A percentile compares a stretch with the other conserved stretches of the same genome.
These are phyloP conservation scores for Peucedramus taeniatus DNA, from an alignment of 2,113 vertebrate genomes.

Conservation along the genomic window DNA sequence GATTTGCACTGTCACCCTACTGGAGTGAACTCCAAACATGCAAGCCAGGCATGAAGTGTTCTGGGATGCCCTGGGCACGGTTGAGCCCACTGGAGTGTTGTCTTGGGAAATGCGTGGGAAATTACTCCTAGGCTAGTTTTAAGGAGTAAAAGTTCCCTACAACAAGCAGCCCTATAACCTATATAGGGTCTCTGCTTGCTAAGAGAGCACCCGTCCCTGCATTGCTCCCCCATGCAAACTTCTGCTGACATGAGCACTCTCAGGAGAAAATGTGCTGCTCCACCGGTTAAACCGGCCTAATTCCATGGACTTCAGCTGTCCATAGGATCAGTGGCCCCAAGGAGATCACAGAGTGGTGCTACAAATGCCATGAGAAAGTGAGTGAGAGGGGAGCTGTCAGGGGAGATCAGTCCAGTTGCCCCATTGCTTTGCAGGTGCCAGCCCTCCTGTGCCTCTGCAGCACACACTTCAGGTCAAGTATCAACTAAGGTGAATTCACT, in stretches of 20 bases:
- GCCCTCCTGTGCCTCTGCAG: background rate
- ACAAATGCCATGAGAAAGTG: background rate
- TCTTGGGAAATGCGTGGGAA: accelerated
- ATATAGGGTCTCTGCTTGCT: background rate
- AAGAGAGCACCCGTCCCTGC: background rate
- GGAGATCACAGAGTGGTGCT: background rate
- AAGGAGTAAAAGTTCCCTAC: background rate
- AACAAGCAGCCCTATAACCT: background rate
- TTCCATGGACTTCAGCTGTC: background rate
- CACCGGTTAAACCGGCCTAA: slow-evolving; percentile 5
- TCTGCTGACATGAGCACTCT: background rate
- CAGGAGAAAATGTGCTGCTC: background rate
- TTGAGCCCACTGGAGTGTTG: background rate
- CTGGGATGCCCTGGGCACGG: background rate
- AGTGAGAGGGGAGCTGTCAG: background rate
- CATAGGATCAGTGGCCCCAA: background rate
- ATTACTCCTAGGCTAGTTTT: background rate
- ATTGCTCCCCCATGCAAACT: background rate
- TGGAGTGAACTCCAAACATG: background rate
- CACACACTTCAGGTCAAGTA: background rate
- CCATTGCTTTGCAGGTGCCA: background rate
- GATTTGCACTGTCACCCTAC: background rate
- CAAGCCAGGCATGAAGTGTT: background rate
- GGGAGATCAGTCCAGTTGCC: background rate
- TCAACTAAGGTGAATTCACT: background rate